phyloP scores from a whole-genome alignment of 2,888 invertebrate species.

The Elaeidobius kamerunicus region DNA sequence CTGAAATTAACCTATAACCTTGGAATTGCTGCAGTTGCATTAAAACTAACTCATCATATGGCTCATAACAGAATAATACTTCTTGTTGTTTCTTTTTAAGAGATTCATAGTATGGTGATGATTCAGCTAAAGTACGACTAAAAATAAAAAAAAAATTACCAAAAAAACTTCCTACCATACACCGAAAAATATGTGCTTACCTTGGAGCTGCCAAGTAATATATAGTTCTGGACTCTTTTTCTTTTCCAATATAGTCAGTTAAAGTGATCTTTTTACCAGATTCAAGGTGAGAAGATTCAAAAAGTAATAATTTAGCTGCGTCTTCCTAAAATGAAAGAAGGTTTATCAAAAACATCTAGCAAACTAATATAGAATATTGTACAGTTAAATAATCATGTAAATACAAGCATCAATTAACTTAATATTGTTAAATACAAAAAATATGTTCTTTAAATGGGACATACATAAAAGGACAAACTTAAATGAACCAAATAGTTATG shows the following conservation, averaged over 20 bases:
- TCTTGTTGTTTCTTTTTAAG: constrained; percentile 84
- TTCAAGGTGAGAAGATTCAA: constrained; percentile 82
- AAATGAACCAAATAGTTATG: too few species aligned
- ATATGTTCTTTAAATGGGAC: too few species aligned
- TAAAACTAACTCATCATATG: constrained; percentile 94
- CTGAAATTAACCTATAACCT: constrained; percentile 73
- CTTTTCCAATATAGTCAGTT: constrained; percentile 68
- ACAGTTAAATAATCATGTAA: too few species aligned
- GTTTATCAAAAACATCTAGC: too few species aligned
- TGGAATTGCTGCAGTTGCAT: constrained; percentile 85
- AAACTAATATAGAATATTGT: too few species aligned
- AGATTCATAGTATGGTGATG: constrained; percentile 93
- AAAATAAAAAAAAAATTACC: constrained; percentile 37
- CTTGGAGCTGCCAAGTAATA: constrained; percentile 93
- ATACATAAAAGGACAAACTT: too few species aligned
- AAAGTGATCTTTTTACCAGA: constrained; percentile 72
- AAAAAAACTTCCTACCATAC: not conserved
- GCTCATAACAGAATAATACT: constrained; percentile 93
- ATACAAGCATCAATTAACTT: too few species aligned
- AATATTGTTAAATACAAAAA: too few species aligned
- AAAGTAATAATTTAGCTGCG: constrained; percentile 83
- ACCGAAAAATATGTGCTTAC: constrained; percentile 52
- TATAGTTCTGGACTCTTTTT: constrained; percentile 78
- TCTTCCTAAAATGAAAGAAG: constrained; percentile 69
- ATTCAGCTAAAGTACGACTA: constrained; percentile 88